Conservation (phyloP, 2,113 vertebrate genomes). For the Sphaerodactylus townsendi region DNA sequence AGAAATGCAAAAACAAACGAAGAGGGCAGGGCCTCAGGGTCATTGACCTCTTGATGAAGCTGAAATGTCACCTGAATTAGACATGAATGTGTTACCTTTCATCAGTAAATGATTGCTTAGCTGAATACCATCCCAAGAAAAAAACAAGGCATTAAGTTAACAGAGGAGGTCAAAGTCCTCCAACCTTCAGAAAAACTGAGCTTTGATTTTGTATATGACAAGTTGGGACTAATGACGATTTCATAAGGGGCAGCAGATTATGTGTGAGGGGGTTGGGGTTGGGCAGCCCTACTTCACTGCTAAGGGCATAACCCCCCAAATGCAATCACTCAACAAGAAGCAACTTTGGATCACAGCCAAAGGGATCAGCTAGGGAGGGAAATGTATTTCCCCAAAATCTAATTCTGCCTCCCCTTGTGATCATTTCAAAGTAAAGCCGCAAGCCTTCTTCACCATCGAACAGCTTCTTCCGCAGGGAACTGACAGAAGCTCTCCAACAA, state of each 20-base stretch:
- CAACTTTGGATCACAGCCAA: too few relatives aligned
- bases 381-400: neutral
- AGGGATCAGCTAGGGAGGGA: neutral
- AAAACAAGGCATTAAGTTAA: neutral
- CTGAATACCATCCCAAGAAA: neutral
- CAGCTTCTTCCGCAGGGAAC: too few relatives aligned
- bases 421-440: neutral
- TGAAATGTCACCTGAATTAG: neutral
- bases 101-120: slow-evolving; percentile 6
- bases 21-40: neutral
- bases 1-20: too few relatives aligned
- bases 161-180: neutral
- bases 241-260: neutral
- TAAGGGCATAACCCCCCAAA: neutral
- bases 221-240: too few relatives aligned
- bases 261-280: neutral
- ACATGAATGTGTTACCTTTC: neutral
- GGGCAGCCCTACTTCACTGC: neutral
- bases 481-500: too few relatives aligned
- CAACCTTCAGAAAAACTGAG: neutral
- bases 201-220: neutral
- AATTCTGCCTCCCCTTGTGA: neutral
- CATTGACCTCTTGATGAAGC: neutral
- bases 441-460: too few relatives aligned
- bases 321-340: too few relatives aligned